Evolutionary conservation across 2,113 vertebrate genomes (phyloP).

Genomic region (Thalassoma bifasciatum): DNA sequence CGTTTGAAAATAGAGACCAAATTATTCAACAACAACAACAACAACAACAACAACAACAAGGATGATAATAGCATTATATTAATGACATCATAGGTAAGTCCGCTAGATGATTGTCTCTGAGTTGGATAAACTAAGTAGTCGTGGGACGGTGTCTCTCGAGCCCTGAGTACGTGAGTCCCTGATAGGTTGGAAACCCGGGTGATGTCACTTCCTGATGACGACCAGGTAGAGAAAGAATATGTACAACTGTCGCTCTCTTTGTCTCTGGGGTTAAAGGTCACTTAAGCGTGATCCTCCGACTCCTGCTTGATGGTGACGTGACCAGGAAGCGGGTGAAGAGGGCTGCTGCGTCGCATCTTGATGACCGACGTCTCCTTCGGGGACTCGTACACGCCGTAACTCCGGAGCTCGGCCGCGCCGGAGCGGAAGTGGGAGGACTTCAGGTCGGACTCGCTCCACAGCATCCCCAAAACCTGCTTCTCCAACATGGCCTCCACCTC

Average conservation of each 20-base stretch:
- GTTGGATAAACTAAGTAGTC: slow-evolving; percentile 83
- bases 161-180: slow-evolving; percentile 98
- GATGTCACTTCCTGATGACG: slow-evolving; percentile 60
- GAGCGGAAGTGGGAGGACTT: slow-evolving; percentile 82
- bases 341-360: slow-evolving; percentile 88
- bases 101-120: slow-evolving; percentile 92
- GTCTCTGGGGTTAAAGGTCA: slow-evolving; percentile 29
- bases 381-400: slow-evolving; percentile 86
- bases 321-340: slow-evolving; percentile 88
- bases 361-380: slow-evolving; percentile 88
- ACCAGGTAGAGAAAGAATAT: slow-evolving; percentile 82
- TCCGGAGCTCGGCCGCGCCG: slow-evolving; percentile 83
- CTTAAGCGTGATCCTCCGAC: slow-evolving; percentile 78
- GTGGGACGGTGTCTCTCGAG: slow-evolving; percentile 86
- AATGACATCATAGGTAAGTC: slow-evolving; percentile 81
- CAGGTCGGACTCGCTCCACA: slow-evolving; percentile 91
- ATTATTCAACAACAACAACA: slow-evolving; percentile 71
- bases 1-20: slow-evolving; percentile 65
- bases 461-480: slow-evolving; percentile 91
- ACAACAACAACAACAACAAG: too few species aligned
- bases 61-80: slow-evolving; percentile 75
- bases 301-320: slow-evolving; percentile 95
- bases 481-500: slow-evolving; percentile 89
- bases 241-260: slow-evolving; percentile 84
- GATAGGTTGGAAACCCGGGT: slow-evolving; percentile 72